Percentiles rank a stretch among this genome's conserved stretches.
These are phyloP conservation scores for Ophraella communa DNA, from an alignment of 2,888 invertebrate species.

Conservation along the genomic window DNA sequence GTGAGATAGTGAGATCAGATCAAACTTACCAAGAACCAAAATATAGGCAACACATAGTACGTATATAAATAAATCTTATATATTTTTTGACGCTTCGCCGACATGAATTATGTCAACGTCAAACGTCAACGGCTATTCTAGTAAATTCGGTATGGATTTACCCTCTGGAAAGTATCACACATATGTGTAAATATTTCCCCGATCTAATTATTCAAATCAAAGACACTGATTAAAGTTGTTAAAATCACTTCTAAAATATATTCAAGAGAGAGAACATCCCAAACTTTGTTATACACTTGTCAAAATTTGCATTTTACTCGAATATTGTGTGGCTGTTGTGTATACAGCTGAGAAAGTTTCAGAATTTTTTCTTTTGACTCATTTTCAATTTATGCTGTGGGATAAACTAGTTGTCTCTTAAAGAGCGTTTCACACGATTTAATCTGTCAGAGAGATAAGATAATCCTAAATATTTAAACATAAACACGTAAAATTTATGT, in stretches of 20 bases:
- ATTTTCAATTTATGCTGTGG: neutral
- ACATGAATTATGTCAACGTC: no score
- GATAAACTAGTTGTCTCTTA: neutral
- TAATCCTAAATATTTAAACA: neutral
- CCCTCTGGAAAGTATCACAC: no score
- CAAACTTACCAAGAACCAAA: no score
- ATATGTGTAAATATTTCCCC: neutral
- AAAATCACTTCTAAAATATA: neutral
- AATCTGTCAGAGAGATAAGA: neutral
- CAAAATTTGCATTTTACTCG: conserved; percentile 3
- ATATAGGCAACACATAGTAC: no score
- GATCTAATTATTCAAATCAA: conserved; percentile 1
- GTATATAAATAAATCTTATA: no score
- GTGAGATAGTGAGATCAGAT: no score
- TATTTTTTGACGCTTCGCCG: no score
- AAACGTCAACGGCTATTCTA: no score
- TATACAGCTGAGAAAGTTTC: neutral
- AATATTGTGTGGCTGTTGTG: neutral
- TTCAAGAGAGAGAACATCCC: neutral
- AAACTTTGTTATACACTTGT: neutral
- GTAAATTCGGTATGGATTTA: no score
- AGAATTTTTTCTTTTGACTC: neutral
- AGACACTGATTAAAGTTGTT: neutral
- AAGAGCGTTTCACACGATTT: neutral
- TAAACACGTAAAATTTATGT: neutral